Evolutionary conservation across 2,797 vertebrate genomes (phyloP).

Genomic region (Enteromius treurensis): DNA sequence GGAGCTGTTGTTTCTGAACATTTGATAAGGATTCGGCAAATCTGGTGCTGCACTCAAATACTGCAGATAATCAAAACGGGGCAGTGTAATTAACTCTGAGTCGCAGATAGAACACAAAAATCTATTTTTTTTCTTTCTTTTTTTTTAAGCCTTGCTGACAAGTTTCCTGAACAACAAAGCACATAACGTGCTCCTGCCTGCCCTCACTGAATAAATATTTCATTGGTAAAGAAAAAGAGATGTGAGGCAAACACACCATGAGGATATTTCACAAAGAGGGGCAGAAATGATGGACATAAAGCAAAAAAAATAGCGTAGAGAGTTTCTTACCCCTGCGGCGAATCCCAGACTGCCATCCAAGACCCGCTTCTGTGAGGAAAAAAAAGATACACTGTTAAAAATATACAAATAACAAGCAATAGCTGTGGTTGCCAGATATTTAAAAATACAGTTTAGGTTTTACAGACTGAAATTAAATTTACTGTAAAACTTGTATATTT

Average conservation of each 20-base stretch:
- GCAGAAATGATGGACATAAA: not conserved
- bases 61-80: not conserved
- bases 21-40: slow-evolving; percentile 11
- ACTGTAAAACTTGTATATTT: not conserved
- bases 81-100: slow-evolving; percentile 18
- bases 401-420: too few species aligned
- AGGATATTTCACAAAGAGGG: not conserved
- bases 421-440: not conserved
- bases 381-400: slow-evolving; percentile 26
- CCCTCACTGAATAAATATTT: not conserved
- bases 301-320: not conserved
- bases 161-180: not conserved
- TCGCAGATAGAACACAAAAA: slow-evolving; percentile 16
- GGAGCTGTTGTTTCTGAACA: slow-evolving; percentile 14
- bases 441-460: not conserved
- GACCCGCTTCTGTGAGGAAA: slow-evolving; percentile 83
- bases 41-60: slow-evolving; percentile 24
- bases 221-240: not conserved
- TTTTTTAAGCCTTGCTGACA: not conserved
- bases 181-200: not conserved
- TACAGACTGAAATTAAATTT: not conserved
- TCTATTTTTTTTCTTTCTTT: not conserved
- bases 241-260: not conserved
- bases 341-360: slow-evolving; percentile 96
- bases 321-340: slow-evolving; percentile 88